phyloP scores from a whole-genome alignment of 2,797 vertebrate genomes.

The Propithecus perrieri region DNA sequence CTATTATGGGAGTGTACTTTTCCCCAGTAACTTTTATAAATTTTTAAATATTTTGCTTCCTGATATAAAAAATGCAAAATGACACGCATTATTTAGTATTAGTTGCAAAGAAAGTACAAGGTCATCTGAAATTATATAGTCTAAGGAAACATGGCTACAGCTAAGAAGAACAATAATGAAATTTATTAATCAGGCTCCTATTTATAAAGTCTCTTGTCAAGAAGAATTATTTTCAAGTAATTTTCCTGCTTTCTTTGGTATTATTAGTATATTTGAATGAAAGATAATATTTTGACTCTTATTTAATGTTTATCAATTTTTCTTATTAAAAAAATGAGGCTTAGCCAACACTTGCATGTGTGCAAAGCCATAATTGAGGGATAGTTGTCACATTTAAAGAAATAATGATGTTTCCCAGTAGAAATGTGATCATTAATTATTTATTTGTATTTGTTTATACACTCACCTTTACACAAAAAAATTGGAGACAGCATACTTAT shows the following conservation, averaged over 20 bases:
- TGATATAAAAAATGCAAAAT: constrained; percentile 45
- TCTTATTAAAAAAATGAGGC: background rate
- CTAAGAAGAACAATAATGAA: background rate
- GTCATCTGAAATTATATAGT: background rate
- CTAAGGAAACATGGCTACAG: background rate
- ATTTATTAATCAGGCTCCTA: background rate
- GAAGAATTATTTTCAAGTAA: background rate
- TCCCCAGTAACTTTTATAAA: background rate
- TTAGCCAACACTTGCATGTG: background rate
- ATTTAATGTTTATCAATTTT: constrained; percentile 29
- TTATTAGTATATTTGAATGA: background rate
- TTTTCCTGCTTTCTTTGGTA: constrained; percentile 10
- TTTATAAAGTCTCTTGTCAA: background rate
- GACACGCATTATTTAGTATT: background rate
- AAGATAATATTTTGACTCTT: background rate
- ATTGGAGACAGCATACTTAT: background rate
- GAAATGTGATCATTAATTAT: background rate
- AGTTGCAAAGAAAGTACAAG: constrained; percentile 2
- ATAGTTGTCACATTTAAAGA: background rate
- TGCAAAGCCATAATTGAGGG: background rate
- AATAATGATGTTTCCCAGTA: background rate
- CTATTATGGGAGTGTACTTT: background rate
- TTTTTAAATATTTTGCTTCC: constrained; percentile 49
- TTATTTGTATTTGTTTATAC: background rate
- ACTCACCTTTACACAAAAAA: background rate